Evolutionary conservation across 2,113 vertebrate species (phyloP).

Genomic region (Leucopsar rothschildi): DNA sequence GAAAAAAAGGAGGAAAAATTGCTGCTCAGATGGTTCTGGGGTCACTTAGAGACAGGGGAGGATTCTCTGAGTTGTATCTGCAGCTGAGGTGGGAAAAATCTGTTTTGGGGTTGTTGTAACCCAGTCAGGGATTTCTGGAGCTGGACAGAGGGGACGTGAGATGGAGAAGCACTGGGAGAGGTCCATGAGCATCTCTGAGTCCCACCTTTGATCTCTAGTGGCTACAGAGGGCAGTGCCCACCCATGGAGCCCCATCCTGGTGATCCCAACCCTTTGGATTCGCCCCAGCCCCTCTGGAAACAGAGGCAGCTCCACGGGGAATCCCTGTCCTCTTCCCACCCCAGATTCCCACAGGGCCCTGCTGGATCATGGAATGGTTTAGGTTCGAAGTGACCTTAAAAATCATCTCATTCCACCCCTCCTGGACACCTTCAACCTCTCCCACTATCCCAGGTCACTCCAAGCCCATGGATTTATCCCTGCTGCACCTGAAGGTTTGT

Average conservation of each 20-base stretch:
- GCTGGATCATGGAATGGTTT: neutral
- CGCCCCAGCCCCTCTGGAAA: neutral
- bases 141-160: rapidly evolving
- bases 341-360: neutral
- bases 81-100: neutral
- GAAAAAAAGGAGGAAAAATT: neutral
- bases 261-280: neutral
- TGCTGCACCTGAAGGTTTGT: rapidly evolving
- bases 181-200: neutral
- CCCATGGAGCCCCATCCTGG: too few species aligned
- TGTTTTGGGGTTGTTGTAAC: rapidly evolving
- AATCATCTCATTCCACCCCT: neutral
- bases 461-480: neutral
- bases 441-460: neutral
- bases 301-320: neutral
- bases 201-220: rapidly evolving
- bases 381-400: neutral
- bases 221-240: neutral
- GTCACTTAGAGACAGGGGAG: neutral
- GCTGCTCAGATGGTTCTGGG: neutral
- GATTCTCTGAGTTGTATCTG: neutral
- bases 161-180: neutral
- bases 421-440: neutral
- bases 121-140: neutral
- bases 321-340: neutral